These are phyloP conservation scores for Liodrosophila aerea DNA, from an alignment of 2,888 invertebrate species.

Conservation along the genomic window DNA sequence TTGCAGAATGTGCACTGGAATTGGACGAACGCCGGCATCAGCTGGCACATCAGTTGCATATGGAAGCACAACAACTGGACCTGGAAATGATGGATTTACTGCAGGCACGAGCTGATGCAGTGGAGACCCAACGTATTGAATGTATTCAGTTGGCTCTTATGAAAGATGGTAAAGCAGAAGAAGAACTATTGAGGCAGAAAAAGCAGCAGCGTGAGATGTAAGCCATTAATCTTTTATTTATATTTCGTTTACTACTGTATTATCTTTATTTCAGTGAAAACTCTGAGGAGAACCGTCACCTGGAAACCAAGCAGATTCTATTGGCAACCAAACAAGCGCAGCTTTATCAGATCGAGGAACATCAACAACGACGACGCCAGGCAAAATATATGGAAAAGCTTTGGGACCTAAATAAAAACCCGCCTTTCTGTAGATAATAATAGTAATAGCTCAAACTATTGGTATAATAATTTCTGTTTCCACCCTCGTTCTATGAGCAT, in stretches of 20 bases:
- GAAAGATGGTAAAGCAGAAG: conserved; percentile 34
- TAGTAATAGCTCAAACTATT: no score
- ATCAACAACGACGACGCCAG: conserved; percentile 21
- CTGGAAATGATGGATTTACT: conserved; percentile 32
- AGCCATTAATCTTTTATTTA: neutral
- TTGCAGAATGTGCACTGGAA: conserved; percentile 40
- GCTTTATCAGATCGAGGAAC: conserved; percentile 61
- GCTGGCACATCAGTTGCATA: conserved; percentile 27
- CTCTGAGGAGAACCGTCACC: conserved; percentile 58
- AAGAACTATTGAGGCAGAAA: conserved; percentile 46
- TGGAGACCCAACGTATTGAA: conserved; percentile 44
- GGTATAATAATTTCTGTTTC: no score
- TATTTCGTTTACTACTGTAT: no score
- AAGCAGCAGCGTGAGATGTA: conserved; percentile 60
- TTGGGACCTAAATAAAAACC: conserved; percentile 33
- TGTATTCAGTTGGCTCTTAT: conserved; percentile 59
- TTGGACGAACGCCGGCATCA: conserved; percentile 50
- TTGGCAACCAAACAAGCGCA: conserved; percentile 56
- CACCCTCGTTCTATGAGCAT: no score
- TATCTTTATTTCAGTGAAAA: conserved; percentile 39
- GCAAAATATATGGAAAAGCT: conserved; percentile 45
- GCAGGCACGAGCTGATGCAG: conserved; percentile 26
- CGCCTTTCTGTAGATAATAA: neutral
- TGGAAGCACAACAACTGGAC: conserved; percentile 26
- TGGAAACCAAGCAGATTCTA: conserved; percentile 55